These are phyloP conservation scores for Microcebus jonahi DNA, from an alignment of 2,113 vertebrate genomes.

Conservation along the genomic window DNA sequence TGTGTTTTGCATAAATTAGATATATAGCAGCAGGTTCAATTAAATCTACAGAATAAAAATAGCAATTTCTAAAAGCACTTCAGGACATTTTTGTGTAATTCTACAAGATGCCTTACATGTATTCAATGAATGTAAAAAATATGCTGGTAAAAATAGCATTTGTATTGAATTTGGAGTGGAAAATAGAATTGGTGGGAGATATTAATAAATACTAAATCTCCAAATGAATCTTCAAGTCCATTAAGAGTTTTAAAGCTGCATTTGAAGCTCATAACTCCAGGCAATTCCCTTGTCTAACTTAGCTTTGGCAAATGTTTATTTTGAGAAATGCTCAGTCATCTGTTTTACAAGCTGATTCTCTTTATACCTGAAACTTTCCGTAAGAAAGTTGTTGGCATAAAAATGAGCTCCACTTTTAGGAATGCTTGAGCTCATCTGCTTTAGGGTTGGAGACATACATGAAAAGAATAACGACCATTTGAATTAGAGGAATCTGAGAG, in stretches of 20 bases:
- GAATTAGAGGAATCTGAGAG: not conserved
- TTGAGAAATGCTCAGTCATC: conserved; percentile 73
- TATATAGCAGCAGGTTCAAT: conserved; percentile 69
- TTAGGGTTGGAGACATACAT: not conserved
- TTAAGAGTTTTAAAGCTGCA: conserved; percentile 73
- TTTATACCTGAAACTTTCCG: conserved; percentile 64
- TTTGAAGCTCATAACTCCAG: conserved; percentile 68
- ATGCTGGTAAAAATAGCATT: conserved; percentile 75
- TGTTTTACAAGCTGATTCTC: conserved; percentile 64
- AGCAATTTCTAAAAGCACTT: conserved; percentile 67
- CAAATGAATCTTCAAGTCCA: conserved; percentile 72
- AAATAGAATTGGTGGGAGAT: conserved; percentile 70
- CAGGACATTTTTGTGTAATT: conserved; percentile 64
- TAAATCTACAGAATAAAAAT: conserved; percentile 74
- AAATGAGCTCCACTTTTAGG: conserved; percentile 3
- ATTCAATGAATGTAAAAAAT: conserved; percentile 64
- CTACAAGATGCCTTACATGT: conserved; percentile 50
- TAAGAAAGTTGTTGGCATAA: not conserved
- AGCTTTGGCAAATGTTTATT: conserved; percentile 72
- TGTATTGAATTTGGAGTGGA: conserved; percentile 63
- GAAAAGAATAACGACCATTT: not conserved
- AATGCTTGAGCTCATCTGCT: not conserved
- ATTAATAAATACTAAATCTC: conserved; percentile 75
- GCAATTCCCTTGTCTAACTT: conserved; percentile 60
- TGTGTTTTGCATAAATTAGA: conserved; percentile 75